Conservation (phyloP, 2,113 vertebrate species). For the Larimichthys polyactis region DNA sequence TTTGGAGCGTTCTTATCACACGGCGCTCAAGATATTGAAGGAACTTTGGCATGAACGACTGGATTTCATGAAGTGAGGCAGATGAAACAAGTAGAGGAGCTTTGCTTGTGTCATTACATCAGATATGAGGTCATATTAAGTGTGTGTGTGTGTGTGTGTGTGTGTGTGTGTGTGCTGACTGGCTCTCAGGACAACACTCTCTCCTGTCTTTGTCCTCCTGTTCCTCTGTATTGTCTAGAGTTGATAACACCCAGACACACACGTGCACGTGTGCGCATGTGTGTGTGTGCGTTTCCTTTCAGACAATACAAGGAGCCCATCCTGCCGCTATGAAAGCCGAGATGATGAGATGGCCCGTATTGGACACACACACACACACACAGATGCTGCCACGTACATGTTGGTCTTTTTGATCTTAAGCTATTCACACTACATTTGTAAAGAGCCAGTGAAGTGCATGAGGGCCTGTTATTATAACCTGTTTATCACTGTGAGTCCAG, state of each 20-base stretch:
- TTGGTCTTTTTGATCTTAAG: slow-evolving; percentile 33
- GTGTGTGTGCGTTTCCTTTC: slow-evolving; percentile 50
- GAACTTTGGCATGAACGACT: slow-evolving; percentile 1
- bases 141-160: slow-evolving; percentile 27
- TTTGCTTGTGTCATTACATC: slow-evolving; percentile 30
- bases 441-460: background rate
- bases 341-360: slow-evolving; percentile 61
- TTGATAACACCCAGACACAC: slow-evolving; percentile 79
- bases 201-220: slow-evolving; percentile 80
- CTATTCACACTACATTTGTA: slow-evolving; percentile 26
- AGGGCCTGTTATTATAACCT: background rate
- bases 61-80: slow-evolving; percentile 5
- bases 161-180: slow-evolving; percentile 30
- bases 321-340: slow-evolving; percentile 53
- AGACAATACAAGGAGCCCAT: slow-evolving; percentile 71
- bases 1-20: background rate
- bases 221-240: slow-evolving; percentile 82
- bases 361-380: slow-evolving; percentile 1
- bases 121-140: slow-evolving; percentile 54
- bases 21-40: slow-evolving; percentile 7
- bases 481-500: background rate
- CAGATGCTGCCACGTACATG: background rate
- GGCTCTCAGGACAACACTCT: slow-evolving; percentile 73
- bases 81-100: slow-evolving; percentile 33
- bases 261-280: slow-evolving; percentile 55